Evolutionary conservation across 37 sponge, comb jelly and placozoan genomes (phyloP).

Genomic region (Cliona cf. orientalis): DNA sequence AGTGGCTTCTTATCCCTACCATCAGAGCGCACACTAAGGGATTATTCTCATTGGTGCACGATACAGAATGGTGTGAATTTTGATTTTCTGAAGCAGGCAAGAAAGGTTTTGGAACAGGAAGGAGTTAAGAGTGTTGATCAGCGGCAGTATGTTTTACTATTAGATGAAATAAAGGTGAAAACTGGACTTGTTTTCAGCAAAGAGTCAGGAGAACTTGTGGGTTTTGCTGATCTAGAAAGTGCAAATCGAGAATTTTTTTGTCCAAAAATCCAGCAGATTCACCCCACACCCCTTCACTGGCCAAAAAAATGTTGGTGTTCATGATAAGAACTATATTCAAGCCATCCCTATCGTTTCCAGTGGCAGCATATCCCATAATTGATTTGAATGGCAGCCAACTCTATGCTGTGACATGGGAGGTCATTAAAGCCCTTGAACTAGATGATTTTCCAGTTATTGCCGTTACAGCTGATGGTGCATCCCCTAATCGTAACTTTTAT

Average conservation of each 20-base stretch:
- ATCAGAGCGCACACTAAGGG: conserved; percentile 13
- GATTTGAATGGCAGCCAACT: neutral
- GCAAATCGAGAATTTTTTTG: conserved; percentile 14
- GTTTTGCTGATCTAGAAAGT: conserved; percentile 20
- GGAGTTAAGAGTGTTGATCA: neutral
- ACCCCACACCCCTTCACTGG: neutral
- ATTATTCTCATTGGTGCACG: conserved; percentile 13
- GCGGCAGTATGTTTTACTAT: no score
- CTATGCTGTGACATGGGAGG: conserved; percentile 11
- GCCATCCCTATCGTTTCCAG: conserved; percentile 11
- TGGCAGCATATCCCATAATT: neutral
- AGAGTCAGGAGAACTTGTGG: neutral
- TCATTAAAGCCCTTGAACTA: conserved; percentile 12
- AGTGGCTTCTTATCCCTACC: conserved; percentile 6
- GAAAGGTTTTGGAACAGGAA: neutral
- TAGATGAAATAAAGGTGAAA: conserved; percentile 20
- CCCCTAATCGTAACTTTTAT: conserved; percentile 5
- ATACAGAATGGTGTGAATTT: neutral
- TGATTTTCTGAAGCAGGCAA: neutral
- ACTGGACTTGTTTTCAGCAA: conserved; percentile 5
- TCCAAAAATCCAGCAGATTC: neutral
- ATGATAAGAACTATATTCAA: conserved; percentile 28
- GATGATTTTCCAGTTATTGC: conserved; percentile 9
- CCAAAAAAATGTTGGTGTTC: conserved; percentile 26
- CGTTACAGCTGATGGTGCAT: conserved; percentile 22